Base-by-base conservation (phyloP, 2,797 vertebrate species). In the Octomys mimax region DNA sequence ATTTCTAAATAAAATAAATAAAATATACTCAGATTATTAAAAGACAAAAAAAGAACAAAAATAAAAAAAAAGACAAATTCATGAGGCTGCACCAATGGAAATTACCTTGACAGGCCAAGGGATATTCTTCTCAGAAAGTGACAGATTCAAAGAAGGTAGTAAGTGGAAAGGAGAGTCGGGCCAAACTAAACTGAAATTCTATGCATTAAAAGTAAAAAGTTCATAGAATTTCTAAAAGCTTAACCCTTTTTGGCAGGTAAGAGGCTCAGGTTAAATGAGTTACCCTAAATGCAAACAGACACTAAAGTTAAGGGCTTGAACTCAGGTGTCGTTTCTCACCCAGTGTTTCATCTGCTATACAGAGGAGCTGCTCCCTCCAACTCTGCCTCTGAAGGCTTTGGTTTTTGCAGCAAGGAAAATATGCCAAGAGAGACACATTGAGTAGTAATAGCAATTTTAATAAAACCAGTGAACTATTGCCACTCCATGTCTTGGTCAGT, bases 371-470 rank as follows among this genome's bases (percentile, higher is more conserved):
- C 57, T 26, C 52, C 19, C 14, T 92, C 24, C 73, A 71, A 71
- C 13, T 75, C 13, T 75, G 22, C 66, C 87, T 57, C 46, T 80
- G 89, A 81, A 94, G n/a, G 46, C 3, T 89, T 92, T 86, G 31
- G 26, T 71, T 90, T 86, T 71, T 92, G 42, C 77, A 92, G 82
- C 33, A 59, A 92, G 91, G 52, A 46, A 94, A 95, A 95, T 52
- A 59, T 77, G 78, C 49, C 81, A 94, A 66, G 61, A 89, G 94
- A 87, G 79, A 88, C 22, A 49, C 19, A 85, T 0, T 70, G 70
- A 88, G 57, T 93, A 88, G 57, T 93, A 92, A 82, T 46, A 79
- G 39, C 52, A 57, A 84, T 87, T 89, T 89, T 78, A 82, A 71
- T 95, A 54, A 91, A 94, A 73, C 49, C 59, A 81, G 70, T 79